A percentile compares a stretch with the other conserved stretches of the same genome.
These are phyloP conservation scores for Eumaeus atala DNA, from an alignment of 1,140 invertebrate genomes.

Conservation along the genomic window DNA sequence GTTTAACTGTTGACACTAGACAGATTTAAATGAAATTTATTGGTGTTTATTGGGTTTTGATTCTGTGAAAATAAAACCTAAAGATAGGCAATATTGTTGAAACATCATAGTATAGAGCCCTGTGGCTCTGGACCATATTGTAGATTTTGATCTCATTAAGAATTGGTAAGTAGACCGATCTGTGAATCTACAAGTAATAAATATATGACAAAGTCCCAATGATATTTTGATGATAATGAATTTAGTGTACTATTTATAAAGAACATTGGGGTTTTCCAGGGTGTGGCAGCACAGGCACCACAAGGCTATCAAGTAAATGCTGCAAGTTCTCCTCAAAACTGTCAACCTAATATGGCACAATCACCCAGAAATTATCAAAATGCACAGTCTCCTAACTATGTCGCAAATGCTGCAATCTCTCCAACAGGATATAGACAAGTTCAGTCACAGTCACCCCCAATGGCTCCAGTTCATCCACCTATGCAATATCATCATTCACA, in stretches of 20 bases:
- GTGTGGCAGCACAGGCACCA: slow-evolving; percentile 49
- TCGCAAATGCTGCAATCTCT: slow-evolving; percentile 47
- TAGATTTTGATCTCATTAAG: no score
- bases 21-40: no score
- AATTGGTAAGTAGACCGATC: no score
- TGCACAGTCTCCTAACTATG: slow-evolving; percentile 51
- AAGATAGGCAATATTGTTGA: no score
- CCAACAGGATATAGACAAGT: slow-evolving; percentile 61
- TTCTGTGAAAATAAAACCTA: no score
- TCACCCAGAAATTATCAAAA: slow-evolving; percentile 58
- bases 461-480: slow-evolving; percentile 49
- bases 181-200: no score
- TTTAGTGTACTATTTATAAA: not conserved
- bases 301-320: slow-evolving; percentile 58
- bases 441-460: slow-evolving; percentile 52
- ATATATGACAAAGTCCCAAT: no score
- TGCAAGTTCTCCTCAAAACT: slow-evolving; percentile 43
- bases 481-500: slow-evolving; percentile 67
- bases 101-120: no score
- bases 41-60: no score
- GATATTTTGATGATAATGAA: no score
- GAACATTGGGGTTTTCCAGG: slow-evolving; percentile 28
- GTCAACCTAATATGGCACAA: slow-evolving; percentile 50
- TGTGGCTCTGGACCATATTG: no score
- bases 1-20: no score